These are phyloP conservation scores for Scomber scombrus DNA, from an alignment of 2,113 vertebrate genomes.

Conservation along the genomic window DNA sequence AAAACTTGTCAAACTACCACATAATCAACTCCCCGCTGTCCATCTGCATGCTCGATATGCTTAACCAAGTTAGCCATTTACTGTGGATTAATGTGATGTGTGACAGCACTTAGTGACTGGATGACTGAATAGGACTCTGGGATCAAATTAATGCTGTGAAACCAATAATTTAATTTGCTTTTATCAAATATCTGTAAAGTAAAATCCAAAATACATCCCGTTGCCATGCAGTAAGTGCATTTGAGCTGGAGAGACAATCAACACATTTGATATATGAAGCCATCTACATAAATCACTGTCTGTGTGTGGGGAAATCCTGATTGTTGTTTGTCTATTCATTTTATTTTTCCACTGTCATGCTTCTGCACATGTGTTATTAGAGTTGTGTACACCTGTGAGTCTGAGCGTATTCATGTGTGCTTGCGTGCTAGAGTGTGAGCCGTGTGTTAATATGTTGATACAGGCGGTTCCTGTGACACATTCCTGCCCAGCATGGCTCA, in stretches of 20 bases:
- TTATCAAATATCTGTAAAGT: not conserved
- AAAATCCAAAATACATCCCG: not conserved
- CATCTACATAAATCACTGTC: not conserved
- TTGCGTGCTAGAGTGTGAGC: constrained; percentile 34
- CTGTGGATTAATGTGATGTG: constrained; percentile 18
- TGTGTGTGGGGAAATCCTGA: constrained; percentile 1
- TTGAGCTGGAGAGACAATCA: not conserved
- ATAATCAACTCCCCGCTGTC: no score
- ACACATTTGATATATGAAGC: not conserved
- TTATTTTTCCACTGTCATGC: not conserved
- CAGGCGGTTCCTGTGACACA: constrained; percentile 67
- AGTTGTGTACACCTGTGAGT: constrained; percentile 34
- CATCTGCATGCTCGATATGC: no score
- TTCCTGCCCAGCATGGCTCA: constrained; percentile 62
- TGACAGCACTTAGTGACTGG: not conserved
- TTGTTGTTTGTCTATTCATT: not conserved
- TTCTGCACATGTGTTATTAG: not conserved
- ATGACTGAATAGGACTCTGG: not conserved
- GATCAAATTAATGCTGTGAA: constrained; percentile 16
- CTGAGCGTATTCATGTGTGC: constrained; percentile 1
- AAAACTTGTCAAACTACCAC: no score
- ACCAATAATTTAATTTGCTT: constrained; percentile 39
- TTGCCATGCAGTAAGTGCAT: not conserved
- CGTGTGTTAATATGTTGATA: constrained; percentile 63
- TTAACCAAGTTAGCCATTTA: not conserved